Base-by-base conservation (phyloP, 1,140 invertebrate genomes). In the Penaeus japonicus region DNA sequence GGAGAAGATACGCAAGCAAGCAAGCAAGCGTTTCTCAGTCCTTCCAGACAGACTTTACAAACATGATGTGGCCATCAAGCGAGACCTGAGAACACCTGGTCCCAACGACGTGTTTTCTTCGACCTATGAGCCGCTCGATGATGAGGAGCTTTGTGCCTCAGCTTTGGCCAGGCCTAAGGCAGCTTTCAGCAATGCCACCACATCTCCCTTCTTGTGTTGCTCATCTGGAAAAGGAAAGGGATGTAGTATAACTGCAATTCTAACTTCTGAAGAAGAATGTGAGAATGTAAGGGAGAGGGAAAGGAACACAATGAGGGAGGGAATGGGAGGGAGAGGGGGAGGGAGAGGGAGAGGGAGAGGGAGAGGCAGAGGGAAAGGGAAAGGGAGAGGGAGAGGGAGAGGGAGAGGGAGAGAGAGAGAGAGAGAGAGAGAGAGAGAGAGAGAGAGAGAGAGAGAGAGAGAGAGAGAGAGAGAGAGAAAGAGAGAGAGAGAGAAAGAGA, bases 141-240 rank as follows among this genome's bases (percentile, higher is more conserved):
- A 39, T 39, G 39, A 39, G 12, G 39, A 39, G 39, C 39, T 39
- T 39, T 39, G 39, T 39, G 65, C 65, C 53, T 89, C 87, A 75
- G 53, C 53, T 24, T 83, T 89, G 32, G 53, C 53, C 30, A 89
- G n/a, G 18, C 87, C 78, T 30, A 89, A 77, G 24, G 87, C 87
- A 24, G 87, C 78, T 30, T 89, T 89, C 18, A 89, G 65, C 4
- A 89, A 70, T 17, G 87, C 62, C 35, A 89, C 62, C 30, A 89
- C 79, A 62, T 89, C 87, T 1, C 65, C 70, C 27, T 89, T 89
- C 39, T 73, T 82, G 39, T 89, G 87, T 17, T 89, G 75, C 59
- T 78, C 39, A 70, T 70, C 75, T 80, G 57, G 53, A 77, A 84
- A 54, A 17, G 35, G 55, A 54, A 1, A 54, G 4, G 17, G 30